Evolutionary conservation across 2,888 invertebrate genomes (phyloP).

Genomic region (Fragum fragum): DNA sequence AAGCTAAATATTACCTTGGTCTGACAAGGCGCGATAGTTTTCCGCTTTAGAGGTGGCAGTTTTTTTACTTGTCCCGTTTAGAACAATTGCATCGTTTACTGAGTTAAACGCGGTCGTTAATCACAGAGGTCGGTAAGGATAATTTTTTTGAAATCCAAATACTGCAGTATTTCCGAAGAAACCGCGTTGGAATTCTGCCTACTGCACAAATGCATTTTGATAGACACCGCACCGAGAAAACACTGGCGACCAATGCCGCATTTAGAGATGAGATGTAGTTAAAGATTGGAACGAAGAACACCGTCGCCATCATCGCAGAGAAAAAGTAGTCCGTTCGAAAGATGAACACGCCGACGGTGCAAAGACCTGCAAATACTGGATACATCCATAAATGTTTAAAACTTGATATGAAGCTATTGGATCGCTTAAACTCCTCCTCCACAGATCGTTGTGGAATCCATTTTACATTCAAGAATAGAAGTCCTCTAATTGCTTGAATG

Average conservation of each 20-base stretch:
- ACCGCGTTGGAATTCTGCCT: too few species aligned
- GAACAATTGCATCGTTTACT: too few species aligned
- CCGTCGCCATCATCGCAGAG: slow-evolving; percentile 69
- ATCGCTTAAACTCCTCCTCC: slow-evolving; percentile 78
- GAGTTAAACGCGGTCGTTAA: too few species aligned
- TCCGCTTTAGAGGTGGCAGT: too few species aligned
- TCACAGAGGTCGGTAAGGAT: too few species aligned
- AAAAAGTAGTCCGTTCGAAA: slow-evolving; percentile 46
- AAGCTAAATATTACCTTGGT: too few species aligned
- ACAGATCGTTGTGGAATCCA: slow-evolving; percentile 82
- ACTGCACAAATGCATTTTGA: too few species aligned
- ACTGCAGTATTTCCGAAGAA: too few species aligned
- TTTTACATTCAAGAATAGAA: slow-evolving; percentile 74
- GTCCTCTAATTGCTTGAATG: slow-evolving; percentile 73
- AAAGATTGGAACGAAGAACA: slow-evolving; percentile 76
- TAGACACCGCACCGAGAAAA: background rate
- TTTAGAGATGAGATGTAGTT: slow-evolving; percentile 77
- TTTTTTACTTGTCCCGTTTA: too few species aligned
- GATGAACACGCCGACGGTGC: slow-evolving; percentile 66
- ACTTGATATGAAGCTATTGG: slow-evolving; percentile 79
- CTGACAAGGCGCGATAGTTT: too few species aligned
- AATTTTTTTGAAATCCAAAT: too few species aligned
- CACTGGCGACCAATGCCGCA: background rate
- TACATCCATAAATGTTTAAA: slow-evolving; percentile 80
- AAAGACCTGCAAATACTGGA: slow-evolving; percentile 68